These are phyloP conservation scores for Microtus ochrogaster DNA, from an alignment of 2,113 vertebrate genomes.

Conservation along the genomic window DNA sequence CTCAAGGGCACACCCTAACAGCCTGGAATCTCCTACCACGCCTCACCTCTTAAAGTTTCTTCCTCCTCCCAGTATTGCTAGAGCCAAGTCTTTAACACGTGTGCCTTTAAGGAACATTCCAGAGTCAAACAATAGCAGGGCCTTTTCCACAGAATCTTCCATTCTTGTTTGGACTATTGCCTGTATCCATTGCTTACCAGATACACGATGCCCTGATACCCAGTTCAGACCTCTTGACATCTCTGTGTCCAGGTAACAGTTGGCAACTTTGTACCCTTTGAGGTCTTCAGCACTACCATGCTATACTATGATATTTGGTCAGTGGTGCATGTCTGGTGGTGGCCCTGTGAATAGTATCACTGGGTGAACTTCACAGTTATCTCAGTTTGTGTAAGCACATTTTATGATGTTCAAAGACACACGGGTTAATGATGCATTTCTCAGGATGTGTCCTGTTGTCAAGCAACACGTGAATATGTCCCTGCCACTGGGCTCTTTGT, in stretches of 20 bases:
- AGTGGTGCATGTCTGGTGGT: no score
- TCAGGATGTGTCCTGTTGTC: background rate
- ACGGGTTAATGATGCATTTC: background rate
- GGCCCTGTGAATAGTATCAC: background rate
- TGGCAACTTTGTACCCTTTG: background rate
- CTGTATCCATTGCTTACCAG: background rate
- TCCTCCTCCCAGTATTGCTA: background rate
- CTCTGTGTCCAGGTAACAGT: background rate
- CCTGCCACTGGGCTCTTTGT: background rate
- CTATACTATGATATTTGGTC: no score
- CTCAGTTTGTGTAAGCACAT: background rate
- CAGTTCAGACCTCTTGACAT: background rate
- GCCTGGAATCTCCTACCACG: background rate
- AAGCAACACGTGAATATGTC: background rate
- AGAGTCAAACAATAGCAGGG: background rate
- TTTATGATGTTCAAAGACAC: background rate
- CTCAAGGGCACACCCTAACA: background rate
- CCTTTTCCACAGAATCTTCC: background rate
- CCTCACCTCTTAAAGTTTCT: background rate
- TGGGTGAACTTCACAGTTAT: background rate
- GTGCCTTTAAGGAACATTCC: background rate
- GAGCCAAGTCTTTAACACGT: background rate
- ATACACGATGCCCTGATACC: background rate
- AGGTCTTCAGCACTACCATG: accelerated
- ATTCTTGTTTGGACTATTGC: no score